phyloP scores from a whole-genome alignment of 2,113 vertebrate species.

The Ascaphus truei region DNA sequence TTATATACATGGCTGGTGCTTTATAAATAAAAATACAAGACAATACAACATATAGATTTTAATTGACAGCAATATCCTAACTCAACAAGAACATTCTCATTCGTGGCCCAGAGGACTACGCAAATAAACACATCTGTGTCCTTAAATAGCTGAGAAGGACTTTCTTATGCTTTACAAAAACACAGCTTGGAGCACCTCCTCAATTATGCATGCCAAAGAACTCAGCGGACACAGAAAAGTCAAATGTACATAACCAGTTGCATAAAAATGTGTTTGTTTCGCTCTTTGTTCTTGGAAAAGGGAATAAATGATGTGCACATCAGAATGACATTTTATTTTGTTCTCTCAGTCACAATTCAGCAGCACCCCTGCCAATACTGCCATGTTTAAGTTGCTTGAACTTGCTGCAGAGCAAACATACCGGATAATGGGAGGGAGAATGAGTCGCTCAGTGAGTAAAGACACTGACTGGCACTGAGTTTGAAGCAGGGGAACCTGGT shows the following conservation, averaged over 20 bases:
- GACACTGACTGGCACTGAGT: too few species aligned
- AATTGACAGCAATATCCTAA: background rate
- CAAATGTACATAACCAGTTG: background rate
- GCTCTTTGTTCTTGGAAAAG: slow-evolving; percentile 4
- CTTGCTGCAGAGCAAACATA: too few species aligned
- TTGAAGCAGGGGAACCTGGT: too few species aligned
- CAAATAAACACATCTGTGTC: background rate
- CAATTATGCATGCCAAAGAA: slow-evolving; percentile 7
- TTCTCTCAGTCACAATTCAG: background rate
- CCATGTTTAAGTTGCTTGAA: too few species aligned
- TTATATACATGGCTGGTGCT: too few species aligned
- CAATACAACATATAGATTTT: background rate
- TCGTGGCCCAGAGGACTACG: background rate
- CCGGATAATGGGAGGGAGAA: too few species aligned
- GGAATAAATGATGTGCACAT: background rate
- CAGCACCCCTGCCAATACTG: background rate
- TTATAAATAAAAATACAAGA: background rate
- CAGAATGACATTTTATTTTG: background rate
- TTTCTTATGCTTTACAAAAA: background rate
- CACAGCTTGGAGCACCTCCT: background rate
- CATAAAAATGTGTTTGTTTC: background rate
- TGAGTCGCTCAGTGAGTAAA: too few species aligned
- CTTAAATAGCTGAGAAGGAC: slow-evolving; percentile 3
- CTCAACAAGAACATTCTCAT: background rate
- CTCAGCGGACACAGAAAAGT: background rate